Evolutionary conservation across 2,888 invertebrate genomes (phyloP).

Genomic region (Dryomyza anilis): DNA sequence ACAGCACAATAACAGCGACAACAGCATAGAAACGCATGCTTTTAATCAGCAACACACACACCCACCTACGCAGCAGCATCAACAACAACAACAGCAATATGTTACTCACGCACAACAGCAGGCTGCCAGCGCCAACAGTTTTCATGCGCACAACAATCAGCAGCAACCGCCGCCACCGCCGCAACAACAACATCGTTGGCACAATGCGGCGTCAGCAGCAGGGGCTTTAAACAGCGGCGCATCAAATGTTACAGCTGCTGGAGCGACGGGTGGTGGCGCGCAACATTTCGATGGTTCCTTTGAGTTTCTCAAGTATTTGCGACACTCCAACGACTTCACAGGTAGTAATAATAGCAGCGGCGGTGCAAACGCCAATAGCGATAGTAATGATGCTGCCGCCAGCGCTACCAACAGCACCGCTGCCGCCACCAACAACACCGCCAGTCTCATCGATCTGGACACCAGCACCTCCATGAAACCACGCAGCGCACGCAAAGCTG

Average conservation of each 20-base stretch:
- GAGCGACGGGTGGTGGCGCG: conserved; percentile 24
- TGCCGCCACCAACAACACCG: conserved; percentile 31
- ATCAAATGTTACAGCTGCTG: conserved; percentile 17
- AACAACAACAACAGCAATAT: conserved; percentile 30
- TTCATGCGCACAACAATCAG: conserved; percentile 29
- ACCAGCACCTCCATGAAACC: conserved; percentile 55
- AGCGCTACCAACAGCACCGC: conserved; percentile 30
- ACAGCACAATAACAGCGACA: conserved; percentile 14
- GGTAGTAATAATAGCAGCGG: conserved; percentile 24
- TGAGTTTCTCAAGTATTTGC: conserved; percentile 59
- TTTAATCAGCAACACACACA: conserved; percentile 24
- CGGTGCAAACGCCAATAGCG: not conserved
- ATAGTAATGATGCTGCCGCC: conserved; percentile 25
- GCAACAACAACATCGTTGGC: conserved; percentile 26
- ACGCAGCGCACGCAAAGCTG: conserved; percentile 45
- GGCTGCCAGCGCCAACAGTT: conserved; percentile 17
- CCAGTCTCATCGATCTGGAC: conserved; percentile 56
- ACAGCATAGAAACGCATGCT: conserved; percentile 12
- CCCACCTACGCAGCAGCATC: conserved; percentile 24
- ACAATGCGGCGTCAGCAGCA: conserved; percentile 16
- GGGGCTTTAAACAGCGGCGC: conserved; percentile 14
- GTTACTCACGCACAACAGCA: conserved; percentile 26
- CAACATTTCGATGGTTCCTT: conserved; percentile 60
- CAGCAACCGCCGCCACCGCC: conserved; percentile 30
- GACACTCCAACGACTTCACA: conserved; percentile 55